Evolutionary conservation across 2,113 vertebrate genomes (phyloP), one percentile per base, ranked within the genome.

Genomic region (Chionis minor): DNA sequence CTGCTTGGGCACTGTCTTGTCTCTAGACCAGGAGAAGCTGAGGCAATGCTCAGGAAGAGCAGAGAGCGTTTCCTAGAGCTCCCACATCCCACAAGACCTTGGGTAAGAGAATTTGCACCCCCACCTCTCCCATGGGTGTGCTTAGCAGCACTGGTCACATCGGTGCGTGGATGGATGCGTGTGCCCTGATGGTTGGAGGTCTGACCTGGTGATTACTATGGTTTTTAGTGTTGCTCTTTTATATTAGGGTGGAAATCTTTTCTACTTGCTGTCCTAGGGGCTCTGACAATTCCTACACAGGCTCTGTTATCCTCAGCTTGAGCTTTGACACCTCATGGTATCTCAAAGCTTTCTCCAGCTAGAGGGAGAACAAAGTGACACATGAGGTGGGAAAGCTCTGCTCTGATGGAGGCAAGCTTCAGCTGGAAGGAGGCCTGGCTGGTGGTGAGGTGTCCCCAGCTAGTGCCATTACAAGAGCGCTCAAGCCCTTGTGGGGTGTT

Each of bases 91-190:
- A 11, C 0, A 2, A 56, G 67, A 58, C 21, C 44, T 65, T 4
- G 12, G 59, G 18, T 38, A 72, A 30, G n/a, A 38, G 18, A 2
- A 1, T 65, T 66, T 49, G n/a, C 8, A 47, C 10, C 40, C 47
- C 58, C 67, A 40, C 14, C 27, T 82, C 23, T 75, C 13, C 74
- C 12, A 0, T 16, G 28, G 52, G 6, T 49, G 26, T 40, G 47
- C 52, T 74, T 42, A 38, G 38, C 27, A 56, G 63, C 11, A 4
- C 51, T 42, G 62, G 13, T 71, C 15, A 1, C 56, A 30, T 2
- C 3, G 0, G 2, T 12, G 32, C 7, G 0, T 4, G 61, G 59
- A 66, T 14, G 30, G 61, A 12, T 52, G 40, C 42, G 52, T 1
- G 4, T 61, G 58, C 61, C 19, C 71, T 61, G 17, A 11, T 33